A percentile compares a stretch with the other conserved stretches of the same genome.
phyloP scores from a whole-genome alignment of 2,888 invertebrate genomes.

The Gnatocerus cornutus region DNA sequence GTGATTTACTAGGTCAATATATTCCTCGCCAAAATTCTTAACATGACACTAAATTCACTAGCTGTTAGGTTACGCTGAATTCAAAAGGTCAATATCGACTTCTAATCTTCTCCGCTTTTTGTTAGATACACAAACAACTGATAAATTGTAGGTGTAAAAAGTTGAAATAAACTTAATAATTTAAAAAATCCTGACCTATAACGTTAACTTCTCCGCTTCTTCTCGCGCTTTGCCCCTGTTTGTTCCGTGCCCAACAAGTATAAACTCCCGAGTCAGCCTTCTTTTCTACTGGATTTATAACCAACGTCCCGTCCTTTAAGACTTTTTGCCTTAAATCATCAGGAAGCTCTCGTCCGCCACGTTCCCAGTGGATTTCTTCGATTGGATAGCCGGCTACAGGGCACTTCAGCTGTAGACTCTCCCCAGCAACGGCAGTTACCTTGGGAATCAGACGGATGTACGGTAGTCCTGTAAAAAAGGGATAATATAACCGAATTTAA shows the following conservation, averaged over 20 bases:
- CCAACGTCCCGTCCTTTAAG: constrained; percentile 81
- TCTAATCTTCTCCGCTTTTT: too few relatives aligned
- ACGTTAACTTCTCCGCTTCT: constrained; percentile 84
- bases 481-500: constrained; percentile 2
- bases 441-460: constrained; percentile 86
- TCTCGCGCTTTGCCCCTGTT: constrained; percentile 83
- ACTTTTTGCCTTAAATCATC: constrained; percentile 86
- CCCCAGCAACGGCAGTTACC: constrained; percentile 87
- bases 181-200: constrained; percentile 76
- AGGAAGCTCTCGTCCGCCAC: constrained; percentile 82
- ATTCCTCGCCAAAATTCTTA: too few relatives aligned
- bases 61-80: too few relatives aligned
- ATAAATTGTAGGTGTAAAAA: too few relatives aligned
- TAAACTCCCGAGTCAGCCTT: constrained; percentile 84
- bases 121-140: too few relatives aligned
- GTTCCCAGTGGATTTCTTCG: constrained; percentile 86
- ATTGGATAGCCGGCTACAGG: constrained; percentile 89
- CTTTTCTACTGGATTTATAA: constrained; percentile 85
- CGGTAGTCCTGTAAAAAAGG: constrained; percentile 79
- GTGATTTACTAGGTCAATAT: too few relatives aligned
- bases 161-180: too few relatives aligned
- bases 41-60: too few relatives aligned
- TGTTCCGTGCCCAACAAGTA: constrained; percentile 86
- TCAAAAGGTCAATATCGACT: too few relatives aligned
- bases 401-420: constrained; percentile 83